Evolutionary conservation across 2,797 vertebrate species (phyloP).

Genomic region (Taenioides sp.): DNA sequence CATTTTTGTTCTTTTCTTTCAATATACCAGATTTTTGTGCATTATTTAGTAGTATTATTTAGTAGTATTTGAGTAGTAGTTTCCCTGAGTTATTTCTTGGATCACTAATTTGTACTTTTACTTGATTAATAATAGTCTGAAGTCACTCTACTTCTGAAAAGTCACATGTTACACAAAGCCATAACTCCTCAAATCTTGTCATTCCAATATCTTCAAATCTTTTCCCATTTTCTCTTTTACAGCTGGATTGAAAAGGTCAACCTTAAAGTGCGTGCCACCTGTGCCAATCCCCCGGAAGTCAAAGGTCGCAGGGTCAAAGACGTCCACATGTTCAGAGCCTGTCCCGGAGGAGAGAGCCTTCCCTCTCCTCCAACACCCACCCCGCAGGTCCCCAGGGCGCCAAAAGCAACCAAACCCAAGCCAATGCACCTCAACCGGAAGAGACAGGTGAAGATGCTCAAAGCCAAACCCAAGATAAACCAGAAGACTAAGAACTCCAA

Average conservation of each 20-base stretch:
- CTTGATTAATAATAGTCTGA: too few species aligned
- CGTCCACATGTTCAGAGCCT: constrained; percentile 81
- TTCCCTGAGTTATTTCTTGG: too few species aligned
- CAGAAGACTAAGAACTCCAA: constrained; percentile 44
- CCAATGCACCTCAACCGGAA: constrained; percentile 51
- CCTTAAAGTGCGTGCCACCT: constrained; percentile 85
- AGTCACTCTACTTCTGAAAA: too few species aligned
- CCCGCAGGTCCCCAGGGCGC: constrained; percentile 54
- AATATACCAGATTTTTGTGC: too few species aligned
- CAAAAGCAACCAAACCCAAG: constrained; percentile 69
- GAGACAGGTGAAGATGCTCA: constrained; percentile 55
- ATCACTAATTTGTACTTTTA: too few species aligned
- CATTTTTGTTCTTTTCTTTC: too few species aligned
- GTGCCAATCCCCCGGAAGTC: constrained; percentile 81
- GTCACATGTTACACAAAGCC: too few species aligned
- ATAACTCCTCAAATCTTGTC: neutral
- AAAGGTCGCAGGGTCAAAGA: constrained; percentile 83
- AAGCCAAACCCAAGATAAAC: constrained; percentile 53
- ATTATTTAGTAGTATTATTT: too few species aligned
- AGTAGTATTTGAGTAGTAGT: too few species aligned
- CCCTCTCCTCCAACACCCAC: constrained; percentile 30
- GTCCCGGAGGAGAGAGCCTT: constrained; percentile 74
- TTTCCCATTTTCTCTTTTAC: neutral
- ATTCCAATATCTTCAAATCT: neutral
- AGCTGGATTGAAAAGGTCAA: constrained; percentile 93